Evolutionary conservation across 35 echinoderm and acorn worm species (phyloP).

Genomic region (Ophioderma brevispina): DNA sequence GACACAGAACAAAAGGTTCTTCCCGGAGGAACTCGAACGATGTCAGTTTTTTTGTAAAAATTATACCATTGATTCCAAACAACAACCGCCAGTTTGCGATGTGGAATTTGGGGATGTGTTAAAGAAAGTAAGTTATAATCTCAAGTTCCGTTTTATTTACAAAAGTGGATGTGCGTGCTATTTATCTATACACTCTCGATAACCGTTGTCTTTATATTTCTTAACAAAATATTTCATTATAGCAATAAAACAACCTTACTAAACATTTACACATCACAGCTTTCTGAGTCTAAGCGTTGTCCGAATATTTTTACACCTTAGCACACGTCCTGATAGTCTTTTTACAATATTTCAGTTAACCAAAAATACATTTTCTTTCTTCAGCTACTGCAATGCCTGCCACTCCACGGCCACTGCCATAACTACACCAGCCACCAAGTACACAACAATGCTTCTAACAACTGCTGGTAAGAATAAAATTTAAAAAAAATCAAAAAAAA

Average conservation of each 20-base stretch:
- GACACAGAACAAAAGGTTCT: not conserved
- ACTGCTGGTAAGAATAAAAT: not conserved
- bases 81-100: not conserved
- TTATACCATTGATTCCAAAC: constrained; percentile 15
- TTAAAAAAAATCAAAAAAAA: no score
- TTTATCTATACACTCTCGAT: no score
- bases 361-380: not conserved
- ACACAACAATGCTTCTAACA: not conserved
- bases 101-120: constrained; percentile 19
- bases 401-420: not conserved
- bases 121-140: not conserved
- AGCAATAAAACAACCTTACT: no score
- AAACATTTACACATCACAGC: no score
- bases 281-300: no score
- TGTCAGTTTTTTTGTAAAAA: constrained; percentile 18
- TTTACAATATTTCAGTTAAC: no score
- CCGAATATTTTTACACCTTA: no score
- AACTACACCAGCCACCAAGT: not conserved
- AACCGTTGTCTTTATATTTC: no score
- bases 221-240: no score
- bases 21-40: constrained; percentile 6
- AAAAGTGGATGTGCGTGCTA: no score
- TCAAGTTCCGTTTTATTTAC: no score
- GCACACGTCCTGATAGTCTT: no score
- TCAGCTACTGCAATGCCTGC: not conserved